phyloP scores from a whole-genome alignment of 2,797 vertebrate species.

The Anguilla obscura region DNA sequence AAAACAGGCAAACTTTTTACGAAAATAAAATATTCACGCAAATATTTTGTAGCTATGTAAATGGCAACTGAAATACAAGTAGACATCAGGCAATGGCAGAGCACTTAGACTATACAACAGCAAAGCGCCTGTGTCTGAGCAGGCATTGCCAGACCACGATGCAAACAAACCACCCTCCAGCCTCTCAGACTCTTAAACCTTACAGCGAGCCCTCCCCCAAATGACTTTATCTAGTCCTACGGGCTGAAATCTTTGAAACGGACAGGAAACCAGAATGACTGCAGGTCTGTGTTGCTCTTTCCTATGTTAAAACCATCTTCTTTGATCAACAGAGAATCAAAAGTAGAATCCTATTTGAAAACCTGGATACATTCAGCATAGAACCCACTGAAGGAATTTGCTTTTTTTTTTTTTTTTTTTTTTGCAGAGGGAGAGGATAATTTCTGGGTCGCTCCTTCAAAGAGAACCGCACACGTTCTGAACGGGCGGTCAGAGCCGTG shows the following conservation, averaged over 20 bases:
- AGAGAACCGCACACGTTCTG: not conserved
- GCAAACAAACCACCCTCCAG: not conserved
- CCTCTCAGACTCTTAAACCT: not conserved
- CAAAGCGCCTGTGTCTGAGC: not conserved
- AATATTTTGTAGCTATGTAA: not conserved
- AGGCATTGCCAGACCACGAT: not conserved
- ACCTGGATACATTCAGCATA: not conserved
- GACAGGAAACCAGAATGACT: not conserved
- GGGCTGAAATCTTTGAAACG: not conserved
- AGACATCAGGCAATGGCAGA: not conserved
- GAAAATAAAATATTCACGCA: not conserved
- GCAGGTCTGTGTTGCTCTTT: not conserved
- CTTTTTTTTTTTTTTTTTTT: not conserved
- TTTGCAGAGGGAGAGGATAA: not conserved
- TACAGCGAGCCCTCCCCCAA: not conserved
- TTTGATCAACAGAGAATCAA: not conserved
- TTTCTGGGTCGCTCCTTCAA: not conserved
- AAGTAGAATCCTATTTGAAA: not conserved
- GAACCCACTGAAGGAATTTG: not conserved
- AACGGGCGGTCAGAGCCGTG: not conserved
- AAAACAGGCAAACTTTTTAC: slow-evolving; percentile 4
- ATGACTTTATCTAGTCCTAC: not conserved
- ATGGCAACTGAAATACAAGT: not conserved
- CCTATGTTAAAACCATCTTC: not conserved
- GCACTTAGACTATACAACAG: not conserved